Evolutionary conservation across 2,113 vertebrate genomes (phyloP).

Genomic region (Proteles cristata): DNA sequence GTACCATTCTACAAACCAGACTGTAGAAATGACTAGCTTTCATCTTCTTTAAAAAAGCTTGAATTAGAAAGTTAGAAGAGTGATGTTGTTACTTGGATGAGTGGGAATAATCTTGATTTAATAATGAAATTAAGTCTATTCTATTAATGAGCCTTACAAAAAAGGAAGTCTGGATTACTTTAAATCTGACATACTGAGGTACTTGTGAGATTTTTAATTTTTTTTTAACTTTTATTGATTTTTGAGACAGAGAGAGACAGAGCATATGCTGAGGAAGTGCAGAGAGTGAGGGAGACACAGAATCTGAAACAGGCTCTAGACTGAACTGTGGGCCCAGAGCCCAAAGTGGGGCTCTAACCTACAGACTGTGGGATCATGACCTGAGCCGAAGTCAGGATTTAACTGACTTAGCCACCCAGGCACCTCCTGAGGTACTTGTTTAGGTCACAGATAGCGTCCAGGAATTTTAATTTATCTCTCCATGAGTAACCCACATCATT

Average conservation of each 20-base stretch:
- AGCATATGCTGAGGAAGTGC: no score
- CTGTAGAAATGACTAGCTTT: not conserved
- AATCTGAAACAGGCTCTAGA: no score
- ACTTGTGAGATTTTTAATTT: not conserved
- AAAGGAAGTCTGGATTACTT: not conserved
- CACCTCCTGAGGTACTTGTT: not conserved
- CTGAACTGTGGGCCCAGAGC: no score
- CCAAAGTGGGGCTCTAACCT: no score
- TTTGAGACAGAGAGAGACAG: no score
- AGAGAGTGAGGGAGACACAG: no score
- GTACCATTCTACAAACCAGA: not conserved
- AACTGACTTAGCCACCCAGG: no score
- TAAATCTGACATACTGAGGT: not conserved
- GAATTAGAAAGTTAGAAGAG: not conserved
- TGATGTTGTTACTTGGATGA: not conserved
- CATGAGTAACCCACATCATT: not conserved
- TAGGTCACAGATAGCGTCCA: not conserved
- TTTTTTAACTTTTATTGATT: no score
- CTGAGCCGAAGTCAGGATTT: no score
- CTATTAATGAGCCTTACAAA: not conserved
- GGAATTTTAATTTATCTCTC: not conserved
- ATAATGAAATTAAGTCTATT: not conserved
- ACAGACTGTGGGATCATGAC: no score
- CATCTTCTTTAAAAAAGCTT: not conserved
- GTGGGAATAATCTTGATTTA: not conserved